Percentiles rank a stretch among this genome's conserved stretches.
These are phyloP conservation scores for Chelonia mydas DNA, from an alignment of 2,797 vertebrate genomes.

Conservation along the genomic window DNA sequence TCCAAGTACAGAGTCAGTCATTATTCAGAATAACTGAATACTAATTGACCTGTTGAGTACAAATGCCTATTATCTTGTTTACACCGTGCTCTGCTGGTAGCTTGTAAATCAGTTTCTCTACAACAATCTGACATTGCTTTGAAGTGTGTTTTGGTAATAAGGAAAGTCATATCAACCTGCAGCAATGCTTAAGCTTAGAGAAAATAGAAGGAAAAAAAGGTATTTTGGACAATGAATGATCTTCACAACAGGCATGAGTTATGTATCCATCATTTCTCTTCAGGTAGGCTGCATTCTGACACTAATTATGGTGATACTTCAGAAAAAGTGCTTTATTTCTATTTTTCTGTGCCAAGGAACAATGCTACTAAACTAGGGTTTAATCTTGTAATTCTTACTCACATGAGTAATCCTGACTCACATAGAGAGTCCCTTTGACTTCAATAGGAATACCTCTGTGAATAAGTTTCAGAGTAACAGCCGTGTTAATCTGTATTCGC, in stretches of 20 bases:
- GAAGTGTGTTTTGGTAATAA: conserved; percentile 44
- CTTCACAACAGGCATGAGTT: not conserved
- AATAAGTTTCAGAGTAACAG: too few relatives aligned
- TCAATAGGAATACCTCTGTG: not conserved
- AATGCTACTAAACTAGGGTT: not conserved
- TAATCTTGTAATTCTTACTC: not conserved
- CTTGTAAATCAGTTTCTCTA: conserved; percentile 51
- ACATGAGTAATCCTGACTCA: not conserved
- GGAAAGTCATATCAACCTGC: not conserved
- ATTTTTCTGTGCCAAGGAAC: conserved; percentile 11
- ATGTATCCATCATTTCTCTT: not conserved
- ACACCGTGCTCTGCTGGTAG: not conserved
- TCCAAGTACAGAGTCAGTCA: conserved; percentile 39
- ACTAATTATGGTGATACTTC: conserved; percentile 33
- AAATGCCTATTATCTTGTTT: conserved; percentile 57
- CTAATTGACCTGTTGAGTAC: conserved; percentile 35
- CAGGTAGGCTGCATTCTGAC: conserved; percentile 24
- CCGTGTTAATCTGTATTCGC: too few relatives aligned
- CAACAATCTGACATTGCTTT: not conserved
- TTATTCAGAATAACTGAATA: conserved; percentile 47
- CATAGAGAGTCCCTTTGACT: not conserved
- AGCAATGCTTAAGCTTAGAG: not conserved
- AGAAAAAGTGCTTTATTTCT: not conserved
- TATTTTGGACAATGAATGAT: not conserved
- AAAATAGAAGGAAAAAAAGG: not conserved